These are phyloP conservation scores for Danaus plexippus DNA, from an alignment of 1,140 invertebrate genomes.

Conservation along the genomic window DNA sequence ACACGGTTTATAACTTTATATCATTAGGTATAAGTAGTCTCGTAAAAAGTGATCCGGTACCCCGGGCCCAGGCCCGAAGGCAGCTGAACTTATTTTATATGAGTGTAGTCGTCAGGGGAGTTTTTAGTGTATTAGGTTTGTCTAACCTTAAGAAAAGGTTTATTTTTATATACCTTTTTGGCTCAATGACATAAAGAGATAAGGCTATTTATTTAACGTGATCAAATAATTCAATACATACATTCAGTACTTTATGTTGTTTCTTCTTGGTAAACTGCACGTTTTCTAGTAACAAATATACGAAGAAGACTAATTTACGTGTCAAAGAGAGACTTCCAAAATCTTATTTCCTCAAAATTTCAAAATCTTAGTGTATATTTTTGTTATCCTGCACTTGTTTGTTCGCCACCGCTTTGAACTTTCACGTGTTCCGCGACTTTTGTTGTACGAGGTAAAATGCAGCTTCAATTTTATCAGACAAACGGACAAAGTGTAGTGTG, in stretches of 20 bases:
- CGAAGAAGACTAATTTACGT: too few relatives aligned
- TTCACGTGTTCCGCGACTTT: conserved; percentile 6
- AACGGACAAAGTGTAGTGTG: conserved; percentile 17
- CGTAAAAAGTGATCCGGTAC: conserved; percentile 22
- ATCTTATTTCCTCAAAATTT: too few relatives aligned
- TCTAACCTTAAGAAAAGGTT: conserved; percentile 27
- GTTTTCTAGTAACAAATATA: too few relatives aligned
- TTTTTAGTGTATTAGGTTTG: conserved; percentile 25
- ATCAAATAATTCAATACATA: too few relatives aligned
- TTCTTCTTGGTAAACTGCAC: too few relatives aligned
- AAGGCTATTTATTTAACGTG: too few relatives aligned
- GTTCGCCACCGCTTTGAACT: conserved; percentile 6
- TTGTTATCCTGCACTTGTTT: conserved; percentile 5
- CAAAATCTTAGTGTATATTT: conserved; percentile 5
- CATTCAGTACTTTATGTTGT: too few relatives aligned
- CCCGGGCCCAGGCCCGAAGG: conserved; percentile 16
- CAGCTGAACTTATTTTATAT: conserved; percentile 24
- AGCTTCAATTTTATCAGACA: conserved; percentile 18
- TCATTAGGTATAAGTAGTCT: conserved; percentile 21
- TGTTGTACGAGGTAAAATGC: conserved; percentile 12
- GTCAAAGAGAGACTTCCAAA: too few relatives aligned
- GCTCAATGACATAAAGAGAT: conserved; percentile 6
- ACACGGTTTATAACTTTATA: conserved; percentile 9
- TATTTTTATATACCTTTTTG: conserved; percentile 18
- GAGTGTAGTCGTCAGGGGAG: conserved; percentile 19